Conservation (phyloP, 2,797 vertebrate genomes). For the Chromobotia macracanthus region DNA sequence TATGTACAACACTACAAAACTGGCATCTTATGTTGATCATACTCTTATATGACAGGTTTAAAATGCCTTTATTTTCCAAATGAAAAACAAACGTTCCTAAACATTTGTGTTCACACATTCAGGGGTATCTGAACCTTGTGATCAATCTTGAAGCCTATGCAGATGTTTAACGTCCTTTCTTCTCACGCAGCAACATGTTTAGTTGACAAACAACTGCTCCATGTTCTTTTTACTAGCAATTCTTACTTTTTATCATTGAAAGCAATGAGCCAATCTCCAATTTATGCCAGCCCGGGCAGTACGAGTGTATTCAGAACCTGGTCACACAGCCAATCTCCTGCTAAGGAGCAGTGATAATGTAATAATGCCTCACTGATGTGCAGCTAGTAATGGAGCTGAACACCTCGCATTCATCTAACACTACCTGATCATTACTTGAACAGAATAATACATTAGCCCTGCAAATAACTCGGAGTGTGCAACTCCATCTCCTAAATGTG, state of each 20-base stretch:
- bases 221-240: conserved; percentile 84
- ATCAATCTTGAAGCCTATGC: conserved; percentile 23
- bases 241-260: conserved; percentile 91
- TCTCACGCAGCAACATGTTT: conserved; percentile 66
- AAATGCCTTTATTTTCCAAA: too few species aligned
- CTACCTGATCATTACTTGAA: conserved; percentile 89
- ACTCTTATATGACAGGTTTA: too few species aligned
- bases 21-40: too few species aligned
- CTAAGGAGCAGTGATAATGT: conserved; percentile 93
- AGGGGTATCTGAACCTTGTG: too few species aligned
- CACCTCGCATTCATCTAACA: conserved; percentile 89
- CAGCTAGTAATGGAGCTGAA: conserved; percentile 94
- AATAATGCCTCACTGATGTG: conserved; percentile 95
- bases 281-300: conserved; percentile 88
- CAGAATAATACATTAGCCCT: conserved; percentile 82
- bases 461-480: too few species aligned
- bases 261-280: conserved; percentile 92
- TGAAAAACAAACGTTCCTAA: too few species aligned
- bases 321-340: conserved; percentile 91
- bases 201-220: conserved; percentile 81
- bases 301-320: conserved; percentile 90
- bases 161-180: conserved; percentile 68
- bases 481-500: conserved; percentile 64
- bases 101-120: too few species aligned
- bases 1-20: too few species aligned